Percentiles rank a stretch among this genome's conserved stretches.
phyloP scores from a whole-genome alignment of 2,888 invertebrate species.

The Laothoe populi region DNA sequence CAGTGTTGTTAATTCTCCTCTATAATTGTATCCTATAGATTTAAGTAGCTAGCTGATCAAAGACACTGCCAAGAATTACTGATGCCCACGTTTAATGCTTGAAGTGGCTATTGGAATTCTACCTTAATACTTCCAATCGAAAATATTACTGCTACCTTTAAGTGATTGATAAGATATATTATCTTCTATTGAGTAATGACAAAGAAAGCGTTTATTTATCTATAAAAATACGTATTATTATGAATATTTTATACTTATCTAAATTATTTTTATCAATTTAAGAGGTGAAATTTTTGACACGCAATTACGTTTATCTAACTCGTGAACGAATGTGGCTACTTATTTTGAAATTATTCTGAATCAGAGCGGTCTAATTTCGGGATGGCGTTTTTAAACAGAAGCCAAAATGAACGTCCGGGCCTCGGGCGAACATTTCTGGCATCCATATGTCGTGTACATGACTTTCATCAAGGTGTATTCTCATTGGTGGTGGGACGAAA shows the following conservation, averaged over 20 bases:
- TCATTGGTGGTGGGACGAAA: slow-evolving; percentile 2
- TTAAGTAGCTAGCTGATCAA: too few relatives aligned
- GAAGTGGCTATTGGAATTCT: too few relatives aligned
- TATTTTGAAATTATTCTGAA: slow-evolving; percentile 21
- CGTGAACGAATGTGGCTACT: slow-evolving; percentile 15
- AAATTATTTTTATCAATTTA: not conserved
- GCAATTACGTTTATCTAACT: slow-evolving; percentile 19
- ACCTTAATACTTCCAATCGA: not conserved
- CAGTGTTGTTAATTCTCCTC: too few relatives aligned
- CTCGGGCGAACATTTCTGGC: slow-evolving; percentile 62
- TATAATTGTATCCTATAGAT: too few relatives aligned
- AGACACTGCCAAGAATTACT: too few relatives aligned
- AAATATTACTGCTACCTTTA: not conserved
- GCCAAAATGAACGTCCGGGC: slow-evolving; percentile 77
- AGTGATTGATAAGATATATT: not conserved
- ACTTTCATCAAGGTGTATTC: slow-evolving; percentile 30
- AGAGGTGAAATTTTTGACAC: slow-evolving; percentile 11
- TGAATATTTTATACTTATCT: not conserved
- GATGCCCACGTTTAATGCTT: too few relatives aligned
- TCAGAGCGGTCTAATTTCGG: slow-evolving; percentile 64
- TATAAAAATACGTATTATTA: not conserved
- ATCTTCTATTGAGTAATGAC: not conserved
- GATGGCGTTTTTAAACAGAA: slow-evolving; percentile 78
- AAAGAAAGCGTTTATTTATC: not conserved
- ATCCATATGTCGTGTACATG: slow-evolving; percentile 54